Conservation (phyloP, 2,797 vertebrate species). For the Clamator glandarius region DNA sequence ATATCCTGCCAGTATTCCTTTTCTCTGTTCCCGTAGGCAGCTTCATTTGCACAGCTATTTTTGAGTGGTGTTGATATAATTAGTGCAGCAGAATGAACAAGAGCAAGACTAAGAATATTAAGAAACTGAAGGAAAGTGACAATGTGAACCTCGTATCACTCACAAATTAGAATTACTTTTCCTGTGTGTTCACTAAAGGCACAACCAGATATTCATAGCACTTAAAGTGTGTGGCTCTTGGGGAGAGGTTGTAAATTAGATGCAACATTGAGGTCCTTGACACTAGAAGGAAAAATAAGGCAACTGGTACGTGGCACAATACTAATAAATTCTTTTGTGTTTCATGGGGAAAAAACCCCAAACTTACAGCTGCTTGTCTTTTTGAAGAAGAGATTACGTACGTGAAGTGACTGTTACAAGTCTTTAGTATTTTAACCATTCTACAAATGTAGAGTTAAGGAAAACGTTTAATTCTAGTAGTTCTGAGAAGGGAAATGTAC, state of each 20-base stretch:
- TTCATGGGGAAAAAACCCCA: background rate
- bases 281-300: background rate
- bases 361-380: background rate
- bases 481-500: background rate
- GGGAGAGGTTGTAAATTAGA: background rate
- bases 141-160: background rate
- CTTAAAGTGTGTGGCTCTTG: background rate
- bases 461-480: too few species aligned
- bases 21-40: background rate
- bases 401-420: background rate
- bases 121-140: background rate
- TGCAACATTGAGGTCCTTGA: background rate
- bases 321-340: background rate
- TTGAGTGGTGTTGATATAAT: background rate
- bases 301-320: background rate
- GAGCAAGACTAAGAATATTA: background rate
- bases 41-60: background rate
- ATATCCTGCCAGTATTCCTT: background rate
- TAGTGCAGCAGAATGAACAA: background rate
- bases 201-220: background rate
- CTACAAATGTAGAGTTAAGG: too few species aligned
- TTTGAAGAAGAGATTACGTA: background rate
- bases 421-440: too few species aligned
- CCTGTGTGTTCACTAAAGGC: background rate
- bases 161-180: background rate